Evolutionary conservation across 2,797 vertebrate species (phyloP), one percentile per base, ranked within the genome.

Genomic region (Sebastes cheni): DNA sequence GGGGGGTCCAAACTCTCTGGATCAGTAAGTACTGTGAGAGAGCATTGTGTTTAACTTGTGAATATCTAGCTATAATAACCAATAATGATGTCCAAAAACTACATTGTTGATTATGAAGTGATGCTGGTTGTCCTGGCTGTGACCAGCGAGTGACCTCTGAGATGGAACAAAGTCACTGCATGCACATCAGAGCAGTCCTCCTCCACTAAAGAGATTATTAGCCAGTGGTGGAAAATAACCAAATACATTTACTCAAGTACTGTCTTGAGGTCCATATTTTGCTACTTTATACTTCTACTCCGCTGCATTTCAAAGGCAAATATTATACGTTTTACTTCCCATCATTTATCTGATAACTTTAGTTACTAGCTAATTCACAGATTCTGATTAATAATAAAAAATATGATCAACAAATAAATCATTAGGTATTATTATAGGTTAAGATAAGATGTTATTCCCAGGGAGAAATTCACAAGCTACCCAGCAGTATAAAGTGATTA

Each of bases 121-220:
- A 34, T 11, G 25, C 50, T 66, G 23, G 34, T 76, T 72, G 34
- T 20, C 75, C 73, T 46, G 14, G 42, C 56, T 50, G 42, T 79
- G 86, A 72, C 23, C 59, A 60, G 54, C 2, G 14, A 76, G 12
- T 54, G 67, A 79, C 69, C 72, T 66, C 20, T 34, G 58, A 79
- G 11, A 30, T 27, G 8, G 18, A 74, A 62, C 8, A 54, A 65
- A 80, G 66, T 42, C 56, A 39, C 61, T 74, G 54, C 27, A 12
- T 60, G 54, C 42, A 64, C 62, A 68, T 74, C n/a, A 61, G 25
- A 75, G 25, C 65, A 22, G 13, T 69, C n/a, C 16, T 52, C 42
- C 55, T 56, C 34, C 55, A 12, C 14, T 46, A 18, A 20, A 67
- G 2, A 16, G 39, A 61, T 18, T 60, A 8, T 32, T 20, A 32